Evolutionary conservation across 2,888 invertebrate species (phyloP), one percentile per base, ranked within the genome.

Genomic region (Horisme vitalbata): DNA sequence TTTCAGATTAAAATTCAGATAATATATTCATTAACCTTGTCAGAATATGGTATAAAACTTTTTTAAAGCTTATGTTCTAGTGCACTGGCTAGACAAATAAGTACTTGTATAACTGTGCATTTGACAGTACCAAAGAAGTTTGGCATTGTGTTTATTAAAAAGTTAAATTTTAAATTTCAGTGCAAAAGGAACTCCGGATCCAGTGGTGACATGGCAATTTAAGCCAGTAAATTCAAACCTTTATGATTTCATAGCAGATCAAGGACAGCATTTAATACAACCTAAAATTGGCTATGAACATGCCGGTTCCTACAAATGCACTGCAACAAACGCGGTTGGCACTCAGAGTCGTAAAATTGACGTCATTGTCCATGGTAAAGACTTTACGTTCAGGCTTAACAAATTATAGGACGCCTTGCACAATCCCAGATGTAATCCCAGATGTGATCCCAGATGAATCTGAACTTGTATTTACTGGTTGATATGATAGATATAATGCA

Each of bases 151-250:
- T 20, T 20, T 12, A 7, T n/a, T 23, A 34, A 20, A 9, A 1
- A 12, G 11, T 31, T 28, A 3, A 7, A 26, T 26, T 33, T 24
- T 6, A 21, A 21, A 10, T 47, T 53, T 43, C 21, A 57, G 57
- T 11, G 12, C 47, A 13, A 45, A 20, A 27, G 59, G 57, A 11
- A 26, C 41, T 26, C 61, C 61, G 3, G 43, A 26, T 4, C 56
- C 61, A 2, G 23, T 6, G 10, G 20, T 57, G 8, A 45, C 47
- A 8, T 61, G 61, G 61, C 32, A 57, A n/a, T 52, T 56, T 10
- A 52, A 53, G 38, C 24, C 41, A 5, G 41, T 34, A 12, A 36
- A 13, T 5, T 36, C 35, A 9, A n/a, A 41, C 2, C 9, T 1
- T n/a, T 43, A 37, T 11, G 7, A 13, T 7, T 3, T 4, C 4